Base-by-base conservation (phyloP, 2,113 vertebrate genomes). In the Dendropsophus ebraccatus region DNA sequence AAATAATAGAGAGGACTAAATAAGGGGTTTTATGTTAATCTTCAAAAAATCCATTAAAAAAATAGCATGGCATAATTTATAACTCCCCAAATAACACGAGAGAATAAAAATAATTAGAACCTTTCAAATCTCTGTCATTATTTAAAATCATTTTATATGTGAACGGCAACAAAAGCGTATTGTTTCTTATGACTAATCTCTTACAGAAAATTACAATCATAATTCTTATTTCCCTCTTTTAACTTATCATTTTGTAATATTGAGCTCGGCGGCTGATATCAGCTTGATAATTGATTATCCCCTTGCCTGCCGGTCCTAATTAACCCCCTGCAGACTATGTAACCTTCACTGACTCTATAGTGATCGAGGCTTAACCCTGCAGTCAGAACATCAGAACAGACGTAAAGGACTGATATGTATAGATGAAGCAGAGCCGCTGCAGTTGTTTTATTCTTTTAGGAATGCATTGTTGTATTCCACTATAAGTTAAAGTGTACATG, bases 101-200 rank as follows among this genome's bases (percentile, higher is more conserved):
- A 74, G 67, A 81, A 81, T 86, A 73, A 81, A 81, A 81, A 86
- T 86, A 86, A 86, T 86, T 81, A 86, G 78, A 11, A 86, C 77
- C 85, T 81, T 81, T 86, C 78, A 86, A 74, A 86, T 74, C 52
- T 30, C 37, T 74, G 62, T 81, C 67, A 73, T 81, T 81, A 86
- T 74, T 86, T 28, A 62, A 12, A 81, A 81, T 73, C 50, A 41
- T 86, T 60, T 73, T 81, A 73, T 73, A 73, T 72, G 30, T 62
- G 84, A 79, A 62, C 65, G 11, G 60, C 75, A 80, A 72, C 76
- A 60, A 80, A 62, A 81, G 78, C 77, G 5, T 37, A 86, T 86
- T 86, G 67, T 65, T 60, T 58, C 11, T 77, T 60, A 67, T 74
- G 77, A 86, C 77, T 86, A 81, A 86, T 86, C 84, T 86, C 65